A percentile compares a stretch with the other conserved stretches of the same genome.
Conservation (phyloP, 1,140 invertebrate species). For the Carcinoscorpius rotundicauda region DNA sequence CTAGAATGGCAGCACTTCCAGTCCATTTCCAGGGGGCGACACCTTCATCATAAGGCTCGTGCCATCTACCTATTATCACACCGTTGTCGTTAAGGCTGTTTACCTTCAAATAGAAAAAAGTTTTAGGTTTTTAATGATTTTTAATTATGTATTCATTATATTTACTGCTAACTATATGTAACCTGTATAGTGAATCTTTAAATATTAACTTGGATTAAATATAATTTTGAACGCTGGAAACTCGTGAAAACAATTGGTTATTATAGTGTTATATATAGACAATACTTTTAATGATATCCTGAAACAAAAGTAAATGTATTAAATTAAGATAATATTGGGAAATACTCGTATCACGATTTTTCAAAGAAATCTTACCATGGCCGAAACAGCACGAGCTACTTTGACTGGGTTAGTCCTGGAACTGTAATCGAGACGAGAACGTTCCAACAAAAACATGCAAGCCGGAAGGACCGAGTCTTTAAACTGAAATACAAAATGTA, state of each 20-base stretch:
- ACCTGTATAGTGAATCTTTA: background rate
- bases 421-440: conserved; percentile 52
- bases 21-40: conserved; percentile 71
- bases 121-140: background rate
- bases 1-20: conserved; percentile 68
- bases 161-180: background rate
- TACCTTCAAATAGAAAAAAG: conserved; percentile 35
- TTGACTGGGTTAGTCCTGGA: conserved; percentile 61
- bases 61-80: conserved; percentile 74
- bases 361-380: conserved; percentile 42
- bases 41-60: conserved; percentile 47
- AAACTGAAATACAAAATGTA: conserved; percentile 36
- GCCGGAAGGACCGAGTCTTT: conserved; percentile 77
- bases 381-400: conserved; percentile 59
- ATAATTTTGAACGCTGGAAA: too few relatives aligned
- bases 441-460: conserved; percentile 57
- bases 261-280: too few relatives aligned
- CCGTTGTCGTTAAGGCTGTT: conserved; percentile 84
- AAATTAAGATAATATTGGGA: too few relatives aligned
- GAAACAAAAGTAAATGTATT: too few relatives aligned
- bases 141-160: too few relatives aligned
- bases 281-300: too few relatives aligned
- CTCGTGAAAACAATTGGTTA: too few relatives aligned
- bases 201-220: too few relatives aligned
- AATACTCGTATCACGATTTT: too few relatives aligned